Percentiles rank a stretch among this genome's conserved stretches.
phyloP scores from a whole-genome alignment of 2,797 vertebrate species.

The Pipistrellus nathusii region DNA sequence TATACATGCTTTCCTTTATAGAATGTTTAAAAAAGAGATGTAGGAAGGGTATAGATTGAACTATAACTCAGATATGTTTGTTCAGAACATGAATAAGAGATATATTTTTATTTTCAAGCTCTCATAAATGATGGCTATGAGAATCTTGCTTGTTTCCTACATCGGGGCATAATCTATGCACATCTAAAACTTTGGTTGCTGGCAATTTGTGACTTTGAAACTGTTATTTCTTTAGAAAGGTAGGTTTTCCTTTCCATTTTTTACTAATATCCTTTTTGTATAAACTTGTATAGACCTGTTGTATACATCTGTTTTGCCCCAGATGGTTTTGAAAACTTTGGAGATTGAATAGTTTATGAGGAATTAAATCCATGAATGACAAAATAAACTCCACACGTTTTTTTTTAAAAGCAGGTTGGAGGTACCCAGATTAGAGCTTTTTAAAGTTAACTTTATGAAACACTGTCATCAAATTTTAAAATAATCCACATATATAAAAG shows the following conservation, averaged over 20 bases:
- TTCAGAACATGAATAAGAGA: conserved; percentile 31
- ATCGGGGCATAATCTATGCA: conserved; percentile 89
- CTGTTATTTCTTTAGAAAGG: conserved; percentile 89
- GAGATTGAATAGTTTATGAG: background rate
- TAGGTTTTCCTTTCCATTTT: conserved; percentile 77
- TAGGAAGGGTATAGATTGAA: conserved; percentile 7
- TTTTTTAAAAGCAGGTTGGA: background rate
- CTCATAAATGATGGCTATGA: conserved; percentile 88
- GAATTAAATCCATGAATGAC: background rate
- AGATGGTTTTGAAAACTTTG: conserved; percentile 41
- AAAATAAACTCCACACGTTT: background rate
- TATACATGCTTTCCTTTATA: background rate
- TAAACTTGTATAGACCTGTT: conserved; percentile 42
- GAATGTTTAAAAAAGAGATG: conserved; percentile 27
- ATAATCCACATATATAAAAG: background rate
- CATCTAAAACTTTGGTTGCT: conserved; percentile 84
- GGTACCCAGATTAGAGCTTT: background rate
- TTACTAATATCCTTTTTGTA: conserved; percentile 23
- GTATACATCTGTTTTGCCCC: background rate
- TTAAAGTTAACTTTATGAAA: conserved; percentile 32
- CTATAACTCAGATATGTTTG: conserved; percentile 20
- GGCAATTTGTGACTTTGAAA: conserved; percentile 90
- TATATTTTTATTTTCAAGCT: conserved; percentile 80
- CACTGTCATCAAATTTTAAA: conserved; percentile 9
- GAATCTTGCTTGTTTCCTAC: conserved; percentile 88